phyloP scores from a whole-genome alignment of 2,113 vertebrate genomes.

The sheep (Ovis aries) region ARS-UI_Ramb_v3.0 NC_056070.1:2377501-2378000 shows the following conservation, averaged over 20 bases:
- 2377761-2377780: neutral
- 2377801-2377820: neutral
- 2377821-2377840: neutral
- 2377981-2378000: neutral
- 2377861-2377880: neutral
- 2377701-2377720: neutral
- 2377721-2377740: neutral
- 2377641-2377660: neutral
- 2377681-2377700: neutral
- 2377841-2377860: neutral
- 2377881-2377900: no score
- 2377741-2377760: neutral
- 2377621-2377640: neutral
- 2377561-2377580: neutral
- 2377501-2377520: neutral
- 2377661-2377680: neutral
- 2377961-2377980: neutral
- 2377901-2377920: neutral
- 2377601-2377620: neutral
- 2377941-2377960: neutral
- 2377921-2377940: neutral
- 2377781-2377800: neutral
- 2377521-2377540: neutral
- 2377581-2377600: constrained; percentile 24
- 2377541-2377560: neutral